Evolutionary conservation across 2,797 vertebrate genomes (phyloP).

Genomic region (Ptychobarbus kaznakovi): DNA sequence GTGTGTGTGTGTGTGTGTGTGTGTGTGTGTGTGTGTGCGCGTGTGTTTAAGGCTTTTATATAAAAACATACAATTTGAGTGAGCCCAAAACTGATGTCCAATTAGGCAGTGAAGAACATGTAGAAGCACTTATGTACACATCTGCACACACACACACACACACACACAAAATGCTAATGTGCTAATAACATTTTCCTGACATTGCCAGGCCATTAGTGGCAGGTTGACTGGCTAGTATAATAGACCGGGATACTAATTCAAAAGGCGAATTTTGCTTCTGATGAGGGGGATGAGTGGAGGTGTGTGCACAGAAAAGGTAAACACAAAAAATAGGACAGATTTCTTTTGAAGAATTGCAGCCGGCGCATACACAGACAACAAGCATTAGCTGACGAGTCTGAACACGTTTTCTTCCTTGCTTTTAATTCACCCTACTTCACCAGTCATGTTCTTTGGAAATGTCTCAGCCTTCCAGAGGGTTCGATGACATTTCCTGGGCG

Average conservation of each 20-base stretch:
- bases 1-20: slow-evolving; percentile 2
- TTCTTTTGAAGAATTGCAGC: slow-evolving; percentile 4
- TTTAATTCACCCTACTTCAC: slow-evolving; percentile 14
- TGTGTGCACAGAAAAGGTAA: slow-evolving; percentile 5
- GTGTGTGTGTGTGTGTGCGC: neutral
- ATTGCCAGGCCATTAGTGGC: slow-evolving; percentile 32
- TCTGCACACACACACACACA: slow-evolving; percentile 17
- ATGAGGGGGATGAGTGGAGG: neutral
- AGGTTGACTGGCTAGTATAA: slow-evolving; percentile 19
- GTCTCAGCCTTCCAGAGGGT: slow-evolving; percentile 5
- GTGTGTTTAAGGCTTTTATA: slow-evolving; percentile 13
- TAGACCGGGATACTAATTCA: slow-evolving; percentile 19
- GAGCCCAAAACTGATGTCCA: slow-evolving; percentile 28
- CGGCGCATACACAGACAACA: neutral
- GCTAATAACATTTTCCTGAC: slow-evolving; percentile 31
- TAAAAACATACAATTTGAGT: neutral
- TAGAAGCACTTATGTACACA: slow-evolving; percentile 10
- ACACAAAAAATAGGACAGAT: neutral
- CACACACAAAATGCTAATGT: slow-evolving; percentile 40
- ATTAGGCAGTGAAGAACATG: slow-evolving; percentile 12
- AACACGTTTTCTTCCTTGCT: neutral
- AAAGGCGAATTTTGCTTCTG: slow-evolving; percentile 13
- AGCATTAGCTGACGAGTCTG: slow-evolving; percentile 4
- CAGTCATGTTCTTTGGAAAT: slow-evolving; percentile 27
- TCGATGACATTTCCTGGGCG: slow-evolving; percentile 4